Evolutionary conservation across 2,888 invertebrate genomes (phyloP), one percentile per base, ranked within the genome.

Genomic region (Drosophila anceps): DNA sequence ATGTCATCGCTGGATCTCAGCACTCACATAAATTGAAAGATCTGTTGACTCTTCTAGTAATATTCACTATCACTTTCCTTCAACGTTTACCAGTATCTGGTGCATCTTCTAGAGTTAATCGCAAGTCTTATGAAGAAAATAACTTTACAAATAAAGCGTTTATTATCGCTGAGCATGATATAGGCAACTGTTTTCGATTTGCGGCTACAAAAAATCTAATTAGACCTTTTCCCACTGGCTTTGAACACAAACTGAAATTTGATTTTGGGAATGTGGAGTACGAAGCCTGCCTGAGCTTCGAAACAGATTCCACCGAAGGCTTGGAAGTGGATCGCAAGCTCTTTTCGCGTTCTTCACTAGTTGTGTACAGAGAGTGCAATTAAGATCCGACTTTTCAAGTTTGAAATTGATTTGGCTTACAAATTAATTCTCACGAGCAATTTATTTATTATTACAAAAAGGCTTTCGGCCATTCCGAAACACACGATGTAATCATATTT

Each of bases 341-440:
- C n/a, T 9, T 13, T 18, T 12, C 8, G n/a, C 27, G 35, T 46
- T 46, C 7, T 20, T n/a, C 31, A 24, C 48, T 57, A 10, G 15
- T 3, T 29, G 1, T 7, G 12, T 4, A 0, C 4, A 10, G 18
- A 7, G 50, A 31, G 31, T 12, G 48, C 12, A 31, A 18, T 50
- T 12, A 29, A 12, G 50, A 50, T 18, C 0, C 13, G 13, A 20
- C 4, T 33, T 18, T 18, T 13, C 20, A 4, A 8, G 8, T 1
- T 20, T 13, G 18, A 33, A 33, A 33, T 60, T 37, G 51, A 73
- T 69, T 73, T 68, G 35, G 43, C 53, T 68, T 35, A 46, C 37
- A 66, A 70, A 67, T 72, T 75, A 65, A 72, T 72, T 66, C 67
- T 65, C 31, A 61, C 67, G 61, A 78, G 63, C 65, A 81, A 81